Percentiles rank a stretch among this genome's conserved stretches.
These are phyloP conservation scores for Clinocottus analis DNA, from an alignment of 2,113 vertebrate species.

Conservation along the genomic window DNA sequence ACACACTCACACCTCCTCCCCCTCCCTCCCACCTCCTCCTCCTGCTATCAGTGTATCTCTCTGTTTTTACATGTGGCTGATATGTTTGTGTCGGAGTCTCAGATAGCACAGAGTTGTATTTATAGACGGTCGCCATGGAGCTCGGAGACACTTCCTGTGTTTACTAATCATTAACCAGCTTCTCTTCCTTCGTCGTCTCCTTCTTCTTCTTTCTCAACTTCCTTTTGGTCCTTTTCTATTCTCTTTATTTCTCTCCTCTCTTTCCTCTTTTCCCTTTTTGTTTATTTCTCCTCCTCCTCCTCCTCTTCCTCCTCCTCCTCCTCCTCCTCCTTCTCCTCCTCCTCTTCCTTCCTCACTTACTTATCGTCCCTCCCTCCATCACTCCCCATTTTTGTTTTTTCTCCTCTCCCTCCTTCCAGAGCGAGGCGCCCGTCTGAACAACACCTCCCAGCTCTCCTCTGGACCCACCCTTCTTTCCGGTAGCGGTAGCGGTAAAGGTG, in stretches of 20 bases:
- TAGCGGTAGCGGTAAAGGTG: conserved; percentile 56
- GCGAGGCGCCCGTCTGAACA: conserved; percentile 82
- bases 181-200: conserved; percentile 4
- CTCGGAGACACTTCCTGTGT: conserved; percentile 59
- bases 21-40: not conserved
- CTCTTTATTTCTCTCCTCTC: accelerated
- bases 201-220: not conserved
- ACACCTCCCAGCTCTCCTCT: conserved; percentile 81
- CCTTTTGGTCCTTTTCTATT: not conserved
- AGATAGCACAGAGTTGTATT: conserved; percentile 55
- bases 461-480: conserved; percentile 75
- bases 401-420: conserved; percentile 59
- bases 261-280: not conserved
- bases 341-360: no score
- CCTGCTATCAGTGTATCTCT: conserved; percentile 56
- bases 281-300: no score
- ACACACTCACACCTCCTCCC: no score
- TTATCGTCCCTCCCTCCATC: no score
- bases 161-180: conserved; percentile 53
- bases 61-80: conserved; percentile 62
- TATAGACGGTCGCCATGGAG: conserved; percentile 72
- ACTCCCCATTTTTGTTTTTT: not conserved
- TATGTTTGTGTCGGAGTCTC: conserved; percentile 49
- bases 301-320: no score
- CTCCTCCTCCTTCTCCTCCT: accelerated